Evolutionary conservation across 2,113 vertebrate genomes (phyloP).

Genomic region (Erpornis zantholeuca): DNA sequence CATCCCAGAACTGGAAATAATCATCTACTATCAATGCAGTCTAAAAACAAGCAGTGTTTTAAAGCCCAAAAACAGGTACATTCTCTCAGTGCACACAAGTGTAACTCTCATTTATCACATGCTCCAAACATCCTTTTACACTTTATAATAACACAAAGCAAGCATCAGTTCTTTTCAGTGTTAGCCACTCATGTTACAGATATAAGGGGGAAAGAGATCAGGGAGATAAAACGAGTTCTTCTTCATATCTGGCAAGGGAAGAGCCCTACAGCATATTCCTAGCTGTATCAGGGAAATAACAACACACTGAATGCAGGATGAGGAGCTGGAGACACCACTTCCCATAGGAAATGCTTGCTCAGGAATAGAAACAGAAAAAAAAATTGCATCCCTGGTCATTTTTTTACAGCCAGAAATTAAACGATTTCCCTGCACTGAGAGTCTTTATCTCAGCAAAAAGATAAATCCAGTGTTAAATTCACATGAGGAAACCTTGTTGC

Average conservation of each 20-base stretch:
- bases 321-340: background rate
- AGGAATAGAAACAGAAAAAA: background rate
- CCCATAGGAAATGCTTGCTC: background rate
- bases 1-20: background rate
- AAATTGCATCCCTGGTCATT: background rate
- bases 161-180: background rate
- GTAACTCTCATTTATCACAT: background rate
- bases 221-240: background rate
- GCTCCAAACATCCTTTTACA: background rate
- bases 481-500: background rate
- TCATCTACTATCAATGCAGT: background rate
- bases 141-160: background rate
- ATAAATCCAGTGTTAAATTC: background rate
- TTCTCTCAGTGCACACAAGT: background rate
- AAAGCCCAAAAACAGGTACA: background rate
- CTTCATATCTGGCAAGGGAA: background rate
- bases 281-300: background rate
- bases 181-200: background rate
- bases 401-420: background rate
- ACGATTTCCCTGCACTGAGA: background rate
- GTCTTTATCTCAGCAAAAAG: background rate
- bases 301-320: background rate
- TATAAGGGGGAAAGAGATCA: background rate
- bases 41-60: background rate
- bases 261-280: background rate